Evolutionary conservation across 2,797 vertebrate species (phyloP), one percentile per base, ranked within the genome.

Genomic region (Sarcophilus harrisii): DNA sequence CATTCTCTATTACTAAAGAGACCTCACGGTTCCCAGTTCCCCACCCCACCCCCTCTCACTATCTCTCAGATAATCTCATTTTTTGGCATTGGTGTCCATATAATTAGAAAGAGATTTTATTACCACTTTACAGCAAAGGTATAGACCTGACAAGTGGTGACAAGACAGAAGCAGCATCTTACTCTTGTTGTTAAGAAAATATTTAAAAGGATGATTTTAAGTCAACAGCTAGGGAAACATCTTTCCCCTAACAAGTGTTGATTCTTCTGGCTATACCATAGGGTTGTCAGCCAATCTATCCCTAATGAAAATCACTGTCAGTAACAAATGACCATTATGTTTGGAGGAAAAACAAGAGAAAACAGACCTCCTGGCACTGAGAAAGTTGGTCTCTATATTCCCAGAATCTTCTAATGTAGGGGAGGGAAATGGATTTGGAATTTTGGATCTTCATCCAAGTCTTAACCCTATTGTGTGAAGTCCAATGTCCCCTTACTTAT

Each of bases 81-180:
- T 49, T 55, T 93, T 94, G 66, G 58, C 96, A 10, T 91, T 62
- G 1, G 0, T 96, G 96, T 58, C 91, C 95, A 96, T 94, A 97
- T 90, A 95, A 90, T 95, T 52, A 95, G 93, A 96, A 97, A 93
- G 93, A 94, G 38, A 90, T 95, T 98, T 97, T 96, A 97, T 98
- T 97, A 98, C 96, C 94, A 95, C 93, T 18, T 2, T 52, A 91
- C 96, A 97, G 91, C 92, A 57, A 98, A 98, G 97, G 98, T 98
- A 97, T 96, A 97, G 98, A 96, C 94, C 95, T 98, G 98, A 98
- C 96, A 97, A 96, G 96, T 97, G 97, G 95, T 98, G 97, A 97
- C 96, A 97, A 97, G 98, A 96, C 97, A 96, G 96, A 96, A 91
- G 97, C 98, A 96, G 97, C 21, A 0, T 98, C 95, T 98, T 97